Conservation (phyloP, 2,888 invertebrate species). For the Ophioninae sp. region DNA sequence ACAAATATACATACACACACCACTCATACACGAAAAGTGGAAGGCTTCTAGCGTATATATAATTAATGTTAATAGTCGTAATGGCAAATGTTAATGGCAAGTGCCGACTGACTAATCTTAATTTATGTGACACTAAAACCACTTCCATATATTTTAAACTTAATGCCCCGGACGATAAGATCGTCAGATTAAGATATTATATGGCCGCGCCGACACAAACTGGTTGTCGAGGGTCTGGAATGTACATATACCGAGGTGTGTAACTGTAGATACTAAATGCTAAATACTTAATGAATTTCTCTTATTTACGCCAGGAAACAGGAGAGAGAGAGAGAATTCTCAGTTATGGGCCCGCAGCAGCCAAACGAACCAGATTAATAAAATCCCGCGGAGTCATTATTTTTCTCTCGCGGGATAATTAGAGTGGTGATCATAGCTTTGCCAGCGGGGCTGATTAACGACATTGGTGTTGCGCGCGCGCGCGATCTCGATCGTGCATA, state of each 20-base stretch:
- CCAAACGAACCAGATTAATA: slow-evolving; percentile 60
- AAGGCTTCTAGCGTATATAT: slow-evolving; percentile 65
- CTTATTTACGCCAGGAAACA: slow-evolving; percentile 63
- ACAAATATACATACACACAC: background rate
- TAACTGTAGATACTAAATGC: slow-evolving; percentile 67
- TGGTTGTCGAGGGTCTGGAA: slow-evolving; percentile 65
- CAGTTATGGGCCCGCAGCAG: slow-evolving; percentile 23
- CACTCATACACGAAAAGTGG: slow-evolving; percentile 52
- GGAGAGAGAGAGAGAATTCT: background rate
- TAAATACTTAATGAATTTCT: slow-evolving; percentile 72
- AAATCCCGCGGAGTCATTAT: slow-evolving; percentile 61
- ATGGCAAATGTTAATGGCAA: slow-evolving; percentile 76
- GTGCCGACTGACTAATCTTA: slow-evolving; percentile 76
- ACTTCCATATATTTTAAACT: slow-evolving; percentile 72
- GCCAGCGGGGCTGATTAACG: slow-evolving; percentile 59
- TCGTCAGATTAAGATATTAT: slow-evolving; percentile 76
- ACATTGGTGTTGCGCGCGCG: slow-evolving; percentile 39
- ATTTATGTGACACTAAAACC: slow-evolving; percentile 74
- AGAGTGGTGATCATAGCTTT: slow-evolving; percentile 59
- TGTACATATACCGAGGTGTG: slow-evolving; percentile 59
- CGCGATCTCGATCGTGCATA: slow-evolving; percentile 7
- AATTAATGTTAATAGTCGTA: slow-evolving; percentile 75
- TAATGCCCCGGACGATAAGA: slow-evolving; percentile 72
- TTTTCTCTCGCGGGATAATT: slow-evolving; percentile 61
- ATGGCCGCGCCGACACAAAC: slow-evolving; percentile 70